phyloP scores from a whole-genome alignment of 2,888 invertebrate genomes.

The Psylliodes chrysocephalus region DNA sequence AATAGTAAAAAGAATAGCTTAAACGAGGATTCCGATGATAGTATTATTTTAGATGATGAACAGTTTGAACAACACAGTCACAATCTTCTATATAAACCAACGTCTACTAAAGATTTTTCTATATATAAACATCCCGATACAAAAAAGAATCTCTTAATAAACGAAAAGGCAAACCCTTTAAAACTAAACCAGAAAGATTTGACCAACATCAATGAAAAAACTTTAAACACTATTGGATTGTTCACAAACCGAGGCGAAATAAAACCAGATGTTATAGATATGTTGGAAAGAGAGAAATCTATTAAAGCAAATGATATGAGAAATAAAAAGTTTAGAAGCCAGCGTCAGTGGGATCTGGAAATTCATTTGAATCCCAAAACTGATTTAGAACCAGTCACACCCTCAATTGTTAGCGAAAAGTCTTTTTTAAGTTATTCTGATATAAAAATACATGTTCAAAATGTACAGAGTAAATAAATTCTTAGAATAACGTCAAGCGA shows the following conservation, averaged over 20 bases:
- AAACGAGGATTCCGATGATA: constrained; percentile 37
- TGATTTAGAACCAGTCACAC: constrained; percentile 13
- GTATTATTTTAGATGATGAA: constrained; percentile 44
- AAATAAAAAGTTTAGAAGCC: constrained; percentile 44
- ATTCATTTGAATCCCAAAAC: constrained; percentile 39
- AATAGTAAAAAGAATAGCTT: constrained; percentile 5
- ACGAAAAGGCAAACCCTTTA: constrained; percentile 41
- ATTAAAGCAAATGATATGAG: constrained; percentile 37
- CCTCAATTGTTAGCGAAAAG: constrained; percentile 28
- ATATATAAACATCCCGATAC: background rate
- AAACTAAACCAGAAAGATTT: constrained; percentile 43
- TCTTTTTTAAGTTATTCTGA: constrained; percentile 31
- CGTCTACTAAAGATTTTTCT: background rate
- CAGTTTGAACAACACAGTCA: constrained; percentile 38
- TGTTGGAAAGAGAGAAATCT: constrained; percentile 42
- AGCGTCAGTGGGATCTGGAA: constrained; percentile 44
- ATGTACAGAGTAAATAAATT: background rate
- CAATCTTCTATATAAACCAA: background rate
- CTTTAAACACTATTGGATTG: constrained; percentile 44
- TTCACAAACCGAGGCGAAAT: constrained; percentile 47
- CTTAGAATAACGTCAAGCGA: background rate
- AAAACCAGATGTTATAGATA: constrained; percentile 43
- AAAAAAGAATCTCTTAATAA: too few species aligned
- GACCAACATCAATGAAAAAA: constrained; percentile 38
- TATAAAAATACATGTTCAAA: constrained; percentile 8